Evolutionary conservation across 2,113 vertebrate genomes (phyloP).

Genomic region (Hydrochoerus hydrochaeris): DNA sequence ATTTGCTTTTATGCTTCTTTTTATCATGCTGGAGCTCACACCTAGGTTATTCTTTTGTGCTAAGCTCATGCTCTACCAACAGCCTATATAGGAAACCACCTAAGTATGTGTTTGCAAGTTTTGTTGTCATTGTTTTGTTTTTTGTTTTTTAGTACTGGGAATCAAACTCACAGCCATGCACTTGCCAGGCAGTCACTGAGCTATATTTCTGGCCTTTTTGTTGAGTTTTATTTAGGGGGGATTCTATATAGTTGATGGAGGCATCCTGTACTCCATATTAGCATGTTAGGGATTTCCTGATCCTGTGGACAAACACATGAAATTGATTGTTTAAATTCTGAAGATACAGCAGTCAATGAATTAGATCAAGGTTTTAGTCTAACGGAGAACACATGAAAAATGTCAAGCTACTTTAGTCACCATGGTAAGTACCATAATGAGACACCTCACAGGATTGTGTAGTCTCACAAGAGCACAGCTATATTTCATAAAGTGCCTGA

Average conservation of each 20-base stretch:
- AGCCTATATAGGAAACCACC: neutral
- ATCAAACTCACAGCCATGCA: too few species aligned
- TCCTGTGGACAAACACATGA: neutral
- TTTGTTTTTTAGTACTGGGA: too few species aligned
- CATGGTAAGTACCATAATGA: neutral
- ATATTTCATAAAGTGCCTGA: neutral
- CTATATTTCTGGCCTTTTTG: neutral
- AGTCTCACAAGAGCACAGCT: neutral
- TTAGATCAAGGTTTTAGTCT: neutral
- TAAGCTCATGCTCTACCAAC: neutral
- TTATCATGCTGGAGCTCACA: neutral
- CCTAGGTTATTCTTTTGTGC: neutral
- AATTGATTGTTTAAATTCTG: neutral
- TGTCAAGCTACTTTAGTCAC: neutral
- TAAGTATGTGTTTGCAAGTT: too few species aligned
- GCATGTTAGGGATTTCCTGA: slow-evolving; percentile 57
- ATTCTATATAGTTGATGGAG: neutral
- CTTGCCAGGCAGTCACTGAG: too few species aligned
- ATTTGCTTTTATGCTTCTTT: neutral
- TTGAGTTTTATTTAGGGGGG: neutral
- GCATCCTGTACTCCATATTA: neutral
- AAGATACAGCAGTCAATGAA: neutral
- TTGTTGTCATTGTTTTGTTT: too few species aligned
- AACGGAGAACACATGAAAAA: neutral
- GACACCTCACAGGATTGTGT: neutral